Evolutionary conservation across 2,888 invertebrate genomes (phyloP), one percentile per base, ranked within the genome.

Genomic region (Dendrolimus houi): DNA sequence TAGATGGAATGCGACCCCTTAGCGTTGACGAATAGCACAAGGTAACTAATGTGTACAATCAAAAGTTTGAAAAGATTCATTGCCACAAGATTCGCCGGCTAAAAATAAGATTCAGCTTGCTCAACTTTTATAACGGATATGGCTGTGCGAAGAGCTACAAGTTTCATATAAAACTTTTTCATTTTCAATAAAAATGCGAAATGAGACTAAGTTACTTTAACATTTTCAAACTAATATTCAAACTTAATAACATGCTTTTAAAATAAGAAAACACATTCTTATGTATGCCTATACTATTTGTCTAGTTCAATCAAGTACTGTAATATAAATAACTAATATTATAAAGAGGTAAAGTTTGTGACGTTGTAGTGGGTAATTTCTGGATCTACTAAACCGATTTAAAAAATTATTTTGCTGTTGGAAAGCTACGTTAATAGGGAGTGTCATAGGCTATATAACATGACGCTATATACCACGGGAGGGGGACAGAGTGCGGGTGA

Each of bases 51-150:
- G 84, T 83, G 81, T 81, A 83, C 81, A 85, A 86, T 87, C 85
- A 86, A 84, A 87, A 87, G 85, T 87, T 87, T 72, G 79, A 70
- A 79, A 78, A 87, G 85, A 86, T 86, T 86, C 82, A 87, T 85
- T 79, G 82, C 82, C 77, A 71, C 76, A 79, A 82, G 83, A 82
- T 81, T 79, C 70, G 70, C 71, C 60, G 65, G 59, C 71, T 74
- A 76, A 82, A 86, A 84, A 83, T 82, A 83, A 83, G 79, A 81
- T 80, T 75, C 75, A 65, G 72, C 65, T 70, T 67, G 73, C 71
- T 73, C 70, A 74, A 78, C 72, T 77, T 78, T 74, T 67, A 70
- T 69, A 68, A 72, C 70, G 73, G 71, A 71, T 72, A 69, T 69
- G 67, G 65, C 74, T 72, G 64, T 62, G 59, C 64, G 71, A 69